A percentile compares a stretch with the other conserved stretches of the same genome.
phyloP scores from a whole-genome alignment of 2,797 vertebrate species.

The Simalia tracyae region DNA sequence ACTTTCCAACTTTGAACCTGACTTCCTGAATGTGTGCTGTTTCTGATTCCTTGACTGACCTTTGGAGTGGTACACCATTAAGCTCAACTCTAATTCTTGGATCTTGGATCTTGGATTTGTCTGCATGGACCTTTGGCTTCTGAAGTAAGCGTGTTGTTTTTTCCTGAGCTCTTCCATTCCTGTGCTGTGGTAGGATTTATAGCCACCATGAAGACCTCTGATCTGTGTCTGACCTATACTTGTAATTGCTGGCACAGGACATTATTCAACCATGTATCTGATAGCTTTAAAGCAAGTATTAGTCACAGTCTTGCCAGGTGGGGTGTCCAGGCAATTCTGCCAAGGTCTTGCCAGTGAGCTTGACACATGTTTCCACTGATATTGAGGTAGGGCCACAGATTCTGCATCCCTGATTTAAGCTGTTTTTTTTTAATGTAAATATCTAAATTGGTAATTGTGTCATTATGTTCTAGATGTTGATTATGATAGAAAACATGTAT shows the following conservation, averaged over 20 bases:
- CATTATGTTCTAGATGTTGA: no score
- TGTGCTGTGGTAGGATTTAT: background rate
- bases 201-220: background rate
- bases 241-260: background rate
- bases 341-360: background rate
- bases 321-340: no score
- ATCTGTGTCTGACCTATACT: background rate
- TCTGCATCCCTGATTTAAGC: background rate
- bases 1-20: background rate
- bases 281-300: background rate
- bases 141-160: background rate
- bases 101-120: background rate
- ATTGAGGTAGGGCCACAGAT: background rate
- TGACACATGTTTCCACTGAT: background rate
- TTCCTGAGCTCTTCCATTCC: background rate
- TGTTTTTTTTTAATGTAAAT: background rate
- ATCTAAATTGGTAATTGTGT: background rate
- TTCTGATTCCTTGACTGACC: background rate
- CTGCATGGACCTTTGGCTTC: background rate
- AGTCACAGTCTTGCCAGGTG: background rate
- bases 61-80: background rate
- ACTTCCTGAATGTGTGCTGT: background rate
- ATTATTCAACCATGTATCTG: background rate
- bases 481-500: background rate
- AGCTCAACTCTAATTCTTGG: background rate